Conservation (phyloP, 2,797 vertebrate species). For the Ctenosaura bakeri region DNA sequence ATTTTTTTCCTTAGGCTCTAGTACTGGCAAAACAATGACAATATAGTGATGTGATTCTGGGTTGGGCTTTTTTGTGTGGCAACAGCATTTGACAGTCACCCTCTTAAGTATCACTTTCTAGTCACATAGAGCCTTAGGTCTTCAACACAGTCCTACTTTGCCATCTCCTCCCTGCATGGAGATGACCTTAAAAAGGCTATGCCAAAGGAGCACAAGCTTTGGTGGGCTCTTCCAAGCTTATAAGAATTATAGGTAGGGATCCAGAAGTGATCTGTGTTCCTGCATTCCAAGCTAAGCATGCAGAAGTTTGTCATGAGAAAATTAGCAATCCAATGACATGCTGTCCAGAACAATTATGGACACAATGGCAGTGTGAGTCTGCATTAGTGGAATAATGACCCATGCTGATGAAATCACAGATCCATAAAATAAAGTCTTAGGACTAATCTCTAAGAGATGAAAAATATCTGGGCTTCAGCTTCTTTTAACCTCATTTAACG, state of each 20-base stretch:
- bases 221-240: too few species aligned
- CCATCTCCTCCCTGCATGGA: too few species aligned
- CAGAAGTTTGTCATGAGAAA: not conserved
- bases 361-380: not conserved
- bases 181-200: too few species aligned
- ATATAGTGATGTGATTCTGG: too few species aligned
- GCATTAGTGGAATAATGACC: not conserved
- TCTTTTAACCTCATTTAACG: not conserved
- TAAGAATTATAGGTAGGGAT: too few species aligned
- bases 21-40: not conserved
- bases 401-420: not conserved
- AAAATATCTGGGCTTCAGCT: not conserved
- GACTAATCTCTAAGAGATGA: not conserved
- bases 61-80: not conserved
- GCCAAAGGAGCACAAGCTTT: too few species aligned
- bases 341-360: not conserved
- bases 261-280: too few species aligned
- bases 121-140: too few species aligned
- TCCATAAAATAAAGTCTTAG: not conserved
- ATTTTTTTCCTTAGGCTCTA: too few species aligned
- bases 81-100: not conserved
- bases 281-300: too few species aligned
- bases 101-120: not conserved
- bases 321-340: not conserved
- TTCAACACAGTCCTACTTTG: too few species aligned